A percentile compares a stretch with the other conserved stretches of the same genome.
Evolutionary conservation across 2,113 vertebrate genomes (phyloP).

Genomic region (Petroica traversi): DNA sequence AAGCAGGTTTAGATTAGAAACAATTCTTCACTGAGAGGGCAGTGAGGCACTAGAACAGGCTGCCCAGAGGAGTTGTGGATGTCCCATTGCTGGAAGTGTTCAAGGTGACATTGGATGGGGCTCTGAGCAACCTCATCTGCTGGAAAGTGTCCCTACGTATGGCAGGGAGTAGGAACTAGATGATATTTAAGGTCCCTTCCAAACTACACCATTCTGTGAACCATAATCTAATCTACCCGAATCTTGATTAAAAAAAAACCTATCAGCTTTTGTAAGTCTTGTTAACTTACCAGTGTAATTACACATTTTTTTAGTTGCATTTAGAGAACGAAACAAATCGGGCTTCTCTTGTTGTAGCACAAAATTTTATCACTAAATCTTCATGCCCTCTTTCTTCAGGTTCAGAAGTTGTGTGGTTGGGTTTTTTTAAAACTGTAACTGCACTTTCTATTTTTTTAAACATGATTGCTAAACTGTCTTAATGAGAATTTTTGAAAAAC

Average conservation of each 20-base stretch:
- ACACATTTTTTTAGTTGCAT: background rate
- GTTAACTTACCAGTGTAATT: background rate
- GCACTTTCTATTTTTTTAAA: background rate
- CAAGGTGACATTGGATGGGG: background rate
- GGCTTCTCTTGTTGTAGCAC: background rate
- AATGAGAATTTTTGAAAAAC: background rate
- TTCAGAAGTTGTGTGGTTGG: background rate
- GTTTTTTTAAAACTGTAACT: background rate
- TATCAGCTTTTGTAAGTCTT: background rate
- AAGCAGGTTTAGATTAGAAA: background rate
- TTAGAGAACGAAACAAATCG: background rate
- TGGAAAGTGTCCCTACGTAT: no score
- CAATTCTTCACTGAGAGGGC: background rate
- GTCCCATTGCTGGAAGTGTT: background rate
- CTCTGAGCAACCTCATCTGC: background rate
- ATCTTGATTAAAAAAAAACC: background rate
- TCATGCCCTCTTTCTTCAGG: background rate
- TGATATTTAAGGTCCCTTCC: background rate
- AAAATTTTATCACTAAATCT: background rate
- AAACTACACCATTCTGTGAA: background rate
- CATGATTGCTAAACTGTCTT: background rate
- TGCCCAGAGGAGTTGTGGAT: background rate
- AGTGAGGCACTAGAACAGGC: background rate
- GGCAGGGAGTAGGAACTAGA: background rate
- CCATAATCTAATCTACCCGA: background rate